Conservation (phyloP, 2,888 invertebrate species). For the Chromoteleia sp. region DNA sequence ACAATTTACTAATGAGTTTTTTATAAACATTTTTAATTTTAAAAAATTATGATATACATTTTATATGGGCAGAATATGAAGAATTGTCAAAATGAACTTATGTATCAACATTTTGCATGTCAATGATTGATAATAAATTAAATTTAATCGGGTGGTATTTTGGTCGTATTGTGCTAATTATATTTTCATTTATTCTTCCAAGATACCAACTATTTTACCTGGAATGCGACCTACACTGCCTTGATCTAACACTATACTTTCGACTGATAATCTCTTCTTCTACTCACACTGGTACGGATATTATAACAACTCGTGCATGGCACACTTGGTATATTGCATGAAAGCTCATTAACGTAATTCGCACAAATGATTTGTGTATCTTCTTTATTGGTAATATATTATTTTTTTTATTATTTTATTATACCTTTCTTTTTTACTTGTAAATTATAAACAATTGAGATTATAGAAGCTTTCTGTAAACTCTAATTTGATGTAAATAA, state of each 20-base stretch:
- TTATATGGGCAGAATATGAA: no score
- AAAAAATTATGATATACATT: no score
- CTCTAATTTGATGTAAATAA: no score
- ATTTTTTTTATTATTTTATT: background rate
- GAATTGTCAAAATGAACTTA: no score
- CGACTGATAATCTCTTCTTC: slow-evolving; percentile 80
- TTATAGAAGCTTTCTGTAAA: no score
- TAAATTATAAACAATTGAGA: background rate
- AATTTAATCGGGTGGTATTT: background rate
- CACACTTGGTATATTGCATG: slow-evolving; percentile 52
- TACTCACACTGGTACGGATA: slow-evolving; percentile 75
- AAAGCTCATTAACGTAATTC: slow-evolving; percentile 37
- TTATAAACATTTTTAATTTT: no score
- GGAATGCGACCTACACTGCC: slow-evolving; percentile 83
- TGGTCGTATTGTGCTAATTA: slow-evolving; percentile 40
- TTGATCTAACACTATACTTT: slow-evolving; percentile 80
- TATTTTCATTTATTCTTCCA: slow-evolving; percentile 76
- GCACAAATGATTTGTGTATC: slow-evolving; percentile 22
- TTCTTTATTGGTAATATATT: slow-evolving; percentile 27
- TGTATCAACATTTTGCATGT: background rate
- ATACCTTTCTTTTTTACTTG: background rate
- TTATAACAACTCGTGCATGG: slow-evolving; percentile 53
- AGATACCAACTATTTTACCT: slow-evolving; percentile 81
- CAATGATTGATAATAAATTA: background rate
- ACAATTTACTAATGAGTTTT: no score